Conservation (phyloP, 1,140 invertebrate species). For the Nephotettix cincticeps region DNA sequence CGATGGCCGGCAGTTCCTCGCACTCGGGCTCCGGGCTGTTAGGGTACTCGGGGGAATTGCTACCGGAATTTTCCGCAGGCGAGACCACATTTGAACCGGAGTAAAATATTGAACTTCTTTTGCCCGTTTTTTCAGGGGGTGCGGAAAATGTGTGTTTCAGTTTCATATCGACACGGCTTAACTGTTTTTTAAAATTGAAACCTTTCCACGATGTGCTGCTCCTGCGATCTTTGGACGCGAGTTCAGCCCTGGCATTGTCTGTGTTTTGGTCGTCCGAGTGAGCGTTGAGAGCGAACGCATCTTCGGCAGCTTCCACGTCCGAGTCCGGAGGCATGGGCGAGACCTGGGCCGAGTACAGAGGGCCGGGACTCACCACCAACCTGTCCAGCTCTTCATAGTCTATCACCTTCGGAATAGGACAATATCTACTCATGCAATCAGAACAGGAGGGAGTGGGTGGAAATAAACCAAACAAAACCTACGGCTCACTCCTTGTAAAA, state of each 20-base stretch:
- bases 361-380: slow-evolving; percentile 32
- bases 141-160: slow-evolving; percentile 53
- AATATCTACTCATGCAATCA: slow-evolving; percentile 29
- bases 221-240: slow-evolving; percentile 2
- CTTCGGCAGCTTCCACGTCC: slow-evolving; percentile 42
- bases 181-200: slow-evolving; percentile 75
- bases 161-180: slow-evolving; percentile 77
- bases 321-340: slow-evolving; percentile 39
- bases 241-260: not conserved
- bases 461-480: slow-evolving; percentile 26
- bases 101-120: slow-evolving; percentile 22
- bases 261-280: no score
- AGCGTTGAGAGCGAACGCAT: slow-evolving; percentile 34
- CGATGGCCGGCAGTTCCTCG: slow-evolving; percentile 29
- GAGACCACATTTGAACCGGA: not conserved
- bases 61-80: slow-evolving; percentile 2
- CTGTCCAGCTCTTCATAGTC: slow-evolving; percentile 44
- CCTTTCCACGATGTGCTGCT: slow-evolving; percentile 49
- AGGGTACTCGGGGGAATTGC: slow-evolving; percentile 12
- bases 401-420: slow-evolving; percentile 37
- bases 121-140: not conserved
- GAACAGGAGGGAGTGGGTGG: not conserved
- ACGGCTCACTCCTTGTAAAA: no score
- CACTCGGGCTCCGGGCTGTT: slow-evolving; percentile 33
- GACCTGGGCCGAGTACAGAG: slow-evolving; percentile 43